Evolutionary conservation across 2,113 vertebrate genomes (phyloP), one percentile per base, ranked within the genome.

Genomic region (Phyllostomus hastatus): DNA sequence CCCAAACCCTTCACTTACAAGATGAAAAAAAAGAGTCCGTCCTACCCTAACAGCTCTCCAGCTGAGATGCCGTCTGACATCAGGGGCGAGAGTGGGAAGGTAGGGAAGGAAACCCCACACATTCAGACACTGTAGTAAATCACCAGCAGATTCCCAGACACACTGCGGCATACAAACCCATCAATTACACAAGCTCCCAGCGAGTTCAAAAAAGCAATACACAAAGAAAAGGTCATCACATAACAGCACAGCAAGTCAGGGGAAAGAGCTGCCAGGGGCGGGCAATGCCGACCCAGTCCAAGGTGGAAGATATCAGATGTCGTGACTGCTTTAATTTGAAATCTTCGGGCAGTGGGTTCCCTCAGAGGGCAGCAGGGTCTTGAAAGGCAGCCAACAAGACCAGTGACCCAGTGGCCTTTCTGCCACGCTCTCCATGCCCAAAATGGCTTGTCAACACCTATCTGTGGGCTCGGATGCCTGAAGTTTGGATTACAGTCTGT

Each of bases 141-240:
- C 46, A 85, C n/a, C 31, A 78, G 59, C 10, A 67, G 92, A 91
- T 79, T 97, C 88, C 91, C 86, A 96, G 17, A 95, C 12, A 43
- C 10, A 4, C 50, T 35, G 26, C 14, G 26, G 80, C 90, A 90
- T 75, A 75, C 4, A 67, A 92, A 79, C 81, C 64, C 59, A 98
- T 95, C 95, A 97, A 95, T 97, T 96, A 33, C 43, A 96, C 92
- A 43, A 95, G 66, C 59, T 96, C 54, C 70, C 75, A 91, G 54
- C 72, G 96, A 94, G 79, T 95, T 92, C 67, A 94, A 96, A 93
- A 28, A 14, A 43, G 11, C 54, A 97, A 57, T 95, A 95, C 95
- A 97, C 95, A 95, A 48, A 69, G 15, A 7, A 79, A 97, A 98
- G 90, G 70, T 82, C 89, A 94, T 81, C 84, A 41, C 14, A 22